Evolutionary conservation across 2,888 invertebrate genomes (phyloP).

Genomic region (Nezara viridula): DNA sequence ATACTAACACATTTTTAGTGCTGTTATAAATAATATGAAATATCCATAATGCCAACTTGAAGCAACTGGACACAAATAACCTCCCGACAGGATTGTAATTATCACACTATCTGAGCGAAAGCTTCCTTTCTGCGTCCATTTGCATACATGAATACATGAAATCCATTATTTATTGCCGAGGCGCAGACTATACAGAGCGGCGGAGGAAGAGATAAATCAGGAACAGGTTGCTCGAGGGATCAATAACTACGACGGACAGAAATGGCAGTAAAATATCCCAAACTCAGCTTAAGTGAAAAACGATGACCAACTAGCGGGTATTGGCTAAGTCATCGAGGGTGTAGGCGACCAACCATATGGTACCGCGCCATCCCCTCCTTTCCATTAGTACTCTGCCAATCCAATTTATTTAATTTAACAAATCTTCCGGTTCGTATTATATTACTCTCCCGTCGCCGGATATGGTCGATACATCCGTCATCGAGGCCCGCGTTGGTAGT

Average conservation of each 20-base stretch:
- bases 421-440: neutral
- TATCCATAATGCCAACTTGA: neutral
- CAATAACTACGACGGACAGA: neutral
- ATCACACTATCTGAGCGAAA: constrained; percentile 25
- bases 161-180: neutral
- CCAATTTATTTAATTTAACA: neutral
- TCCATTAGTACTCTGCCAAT: neutral
- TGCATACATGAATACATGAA: constrained; percentile 21
- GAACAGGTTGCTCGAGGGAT: neutral
- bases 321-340: neutral
- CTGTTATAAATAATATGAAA: neutral
- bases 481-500: neutral
- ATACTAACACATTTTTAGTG: too few species aligned
- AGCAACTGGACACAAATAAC: neutral
- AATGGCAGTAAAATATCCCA: neutral
- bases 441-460: neutral
- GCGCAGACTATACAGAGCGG: neutral
- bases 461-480: neutral
- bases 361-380: neutral
- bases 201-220: constrained; percentile 18
- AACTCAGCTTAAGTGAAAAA: neutral
- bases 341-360: constrained; percentile 22
- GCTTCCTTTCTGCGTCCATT: constrained; percentile 36
- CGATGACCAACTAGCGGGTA: neutral
- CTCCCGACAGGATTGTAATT: neutral